phyloP scores from a whole-genome alignment of 2,113 vertebrate genomes.

The Pelecanoides urinatrix region DNA sequence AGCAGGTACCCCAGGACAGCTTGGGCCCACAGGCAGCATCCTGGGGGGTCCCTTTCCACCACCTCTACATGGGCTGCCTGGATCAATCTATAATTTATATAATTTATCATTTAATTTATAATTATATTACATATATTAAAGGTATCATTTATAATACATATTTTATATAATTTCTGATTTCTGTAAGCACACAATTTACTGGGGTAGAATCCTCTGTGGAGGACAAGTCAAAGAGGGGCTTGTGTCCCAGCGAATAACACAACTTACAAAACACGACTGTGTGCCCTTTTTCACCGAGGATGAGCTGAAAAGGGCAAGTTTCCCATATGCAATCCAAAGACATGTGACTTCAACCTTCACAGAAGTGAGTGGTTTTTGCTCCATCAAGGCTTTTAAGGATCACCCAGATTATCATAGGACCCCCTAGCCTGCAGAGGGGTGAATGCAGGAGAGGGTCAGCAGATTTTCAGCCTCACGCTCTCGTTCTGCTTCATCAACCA shows the following conservation, averaged over 20 bases:
- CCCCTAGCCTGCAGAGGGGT: not conserved
- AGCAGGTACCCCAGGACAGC: not conserved
- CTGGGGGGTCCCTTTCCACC: not conserved
- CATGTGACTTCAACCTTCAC: not conserved
- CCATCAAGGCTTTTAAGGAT: not conserved
- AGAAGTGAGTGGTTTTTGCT: not conserved
- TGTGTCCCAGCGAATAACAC: accelerated
- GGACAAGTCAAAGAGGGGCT: not conserved
- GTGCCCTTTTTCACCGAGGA: not conserved
- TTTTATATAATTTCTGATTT: not conserved
- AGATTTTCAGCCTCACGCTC: not conserved
- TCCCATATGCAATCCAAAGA: not conserved
- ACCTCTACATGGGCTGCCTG: not conserved
- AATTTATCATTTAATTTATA: not conserved
- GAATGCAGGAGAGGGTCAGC: not conserved
- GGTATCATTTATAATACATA: not conserved
- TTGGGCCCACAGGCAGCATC: no score
- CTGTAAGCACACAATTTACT: not conserved
- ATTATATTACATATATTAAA: not conserved
- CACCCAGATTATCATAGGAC: not conserved
- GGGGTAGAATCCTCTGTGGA: not conserved
- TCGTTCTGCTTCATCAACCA: not conserved
- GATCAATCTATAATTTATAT: not conserved
- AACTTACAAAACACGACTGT: not conserved
- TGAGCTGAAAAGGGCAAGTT: not conserved